Evolutionary conservation across 2,113 vertebrate species (phyloP), one percentile per base, ranked within the genome.

Genomic region (Lagopus leucura): DNA sequence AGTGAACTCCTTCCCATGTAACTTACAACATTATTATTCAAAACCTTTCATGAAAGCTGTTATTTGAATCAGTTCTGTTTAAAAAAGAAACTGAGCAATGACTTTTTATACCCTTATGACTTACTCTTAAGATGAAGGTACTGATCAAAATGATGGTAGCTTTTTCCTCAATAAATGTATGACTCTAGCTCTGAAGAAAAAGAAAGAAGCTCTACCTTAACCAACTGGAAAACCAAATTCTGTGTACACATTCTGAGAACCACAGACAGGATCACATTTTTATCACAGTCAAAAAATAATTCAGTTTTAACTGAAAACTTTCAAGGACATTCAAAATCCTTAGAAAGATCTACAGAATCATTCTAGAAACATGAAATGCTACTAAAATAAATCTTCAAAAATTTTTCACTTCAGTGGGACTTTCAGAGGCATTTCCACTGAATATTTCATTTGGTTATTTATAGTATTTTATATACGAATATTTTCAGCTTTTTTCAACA

Each of bases 271-370:
- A 30, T 0, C 1, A 27, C 45, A 77, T 78, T 86, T 90, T 90
- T 89, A 74, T 66, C 61, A n/a, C 11, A 52, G 43, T 78, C 24
- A 86, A 88, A 89, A 94, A 75, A 71, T 12, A 81, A 52, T 22
- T 50, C 3, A 13, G 9, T 78, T 86, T 81, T 93, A 83, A 86
- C 90, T 90, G 11, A 83, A 50, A 77, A 34, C 8, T 77, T 82
- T 86, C 58, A 88, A 88, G 40, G 78, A 79, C 54, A 86, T 92
- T 74, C 42, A 89, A 94, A 78, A 24, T 47, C 52, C 47, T 84
- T 60, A 58, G 57, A 71, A 91, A 84, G 57, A 55, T 28, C 81
- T 71, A 78, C 0, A 0, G 17, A 81, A 90, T 67, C 2, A 17
- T 45, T 81, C 84, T 64, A 67, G 24, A 78, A 22, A 79, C 9